Base-by-base conservation (phyloP, 2,888 invertebrate species). In the Amaurobius ferox region DNA sequence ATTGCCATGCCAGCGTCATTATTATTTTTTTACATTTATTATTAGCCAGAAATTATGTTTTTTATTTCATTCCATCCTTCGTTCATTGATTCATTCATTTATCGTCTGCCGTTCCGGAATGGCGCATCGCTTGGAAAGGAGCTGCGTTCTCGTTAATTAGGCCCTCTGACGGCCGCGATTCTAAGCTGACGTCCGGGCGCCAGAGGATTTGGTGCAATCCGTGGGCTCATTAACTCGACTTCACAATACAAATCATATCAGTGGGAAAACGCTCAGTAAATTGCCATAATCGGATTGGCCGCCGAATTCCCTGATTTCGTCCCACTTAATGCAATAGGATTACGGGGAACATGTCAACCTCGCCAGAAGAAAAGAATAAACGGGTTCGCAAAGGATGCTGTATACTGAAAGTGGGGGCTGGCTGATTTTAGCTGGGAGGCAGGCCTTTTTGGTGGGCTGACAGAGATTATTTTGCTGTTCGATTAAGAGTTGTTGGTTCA, bases 311-410 rank as follows among this genome's bases (percentile, higher is more conserved):
- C 79, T 79, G 86, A 86, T 86, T 86, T 86, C 79, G 68, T 48
- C 79, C 86, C 86, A 86, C 86, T 86, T 79, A 86, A 79, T 79
- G 86, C 86, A 86, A 86, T 86, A 86, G 86, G 79, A 86, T 86
- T 86, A 86, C 79, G 32, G 39, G 39, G 62, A 32, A 85, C 77
- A 85, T 85, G 83, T 85, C 77, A 81, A 39, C 29, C 72, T 44
- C n/a, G 44, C 32, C 11, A 30, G 30, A 16, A 55, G 1, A 16
- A 23, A 55, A 55, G 23, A 23, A 55, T 23, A 23, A 55, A 55
- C 3, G 29, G 68, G 68, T 23, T 61, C 40, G 55, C 32, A 26
- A 23, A 70, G 28, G 26, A 35, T 23, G 55, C 23, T 23, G 11
- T 55, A 55, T 23, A 55, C 55, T 55, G n/a, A 28, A 28, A 64